phyloP scores from a whole-genome alignment of 1,140 invertebrate species.

The Ceratina japonica region DNA sequence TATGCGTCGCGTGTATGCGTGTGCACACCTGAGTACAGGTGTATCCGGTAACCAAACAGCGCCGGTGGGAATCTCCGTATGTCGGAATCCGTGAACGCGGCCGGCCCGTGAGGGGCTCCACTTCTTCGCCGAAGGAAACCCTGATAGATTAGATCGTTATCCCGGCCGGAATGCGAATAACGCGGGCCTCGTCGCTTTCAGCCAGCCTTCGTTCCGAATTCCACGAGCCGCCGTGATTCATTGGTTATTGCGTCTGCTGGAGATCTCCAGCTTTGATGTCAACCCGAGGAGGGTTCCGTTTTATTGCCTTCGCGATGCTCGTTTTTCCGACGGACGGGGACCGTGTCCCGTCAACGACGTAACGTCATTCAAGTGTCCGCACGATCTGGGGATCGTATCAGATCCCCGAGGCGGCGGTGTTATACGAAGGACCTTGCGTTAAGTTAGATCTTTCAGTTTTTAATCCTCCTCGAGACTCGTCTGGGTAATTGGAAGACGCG shows the following conservation, averaged over 20 bases:
- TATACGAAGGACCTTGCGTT: too few species aligned
- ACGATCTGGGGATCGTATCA: too few species aligned
- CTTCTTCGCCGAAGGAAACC: conserved; percentile 21
- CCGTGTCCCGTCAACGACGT: too few species aligned
- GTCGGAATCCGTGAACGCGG: conserved; percentile 32
- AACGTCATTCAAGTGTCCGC: too few species aligned
- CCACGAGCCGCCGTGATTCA: conserved; percentile 11
- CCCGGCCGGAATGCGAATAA: conserved; percentile 24
- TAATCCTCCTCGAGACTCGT: not conserved
- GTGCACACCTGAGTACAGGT: conserved; percentile 20
- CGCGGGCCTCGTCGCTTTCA: conserved; percentile 5
- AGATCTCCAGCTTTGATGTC: conserved; percentile 12
- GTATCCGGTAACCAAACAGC: conserved; percentile 14
- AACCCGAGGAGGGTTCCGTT: not conserved
- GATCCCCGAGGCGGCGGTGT: too few species aligned
- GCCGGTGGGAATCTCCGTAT: conserved; percentile 36
- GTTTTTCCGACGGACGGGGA: not conserved
- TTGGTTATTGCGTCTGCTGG: conserved; percentile 1
- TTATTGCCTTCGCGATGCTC: not conserved
- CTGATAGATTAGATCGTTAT: conserved; percentile 44
- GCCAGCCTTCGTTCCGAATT: conserved; percentile 19
- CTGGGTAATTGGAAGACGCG: conserved; percentile 20
- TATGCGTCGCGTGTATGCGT: not conserved
- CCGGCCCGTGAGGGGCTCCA: not conserved
- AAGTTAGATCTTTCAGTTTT: too few species aligned